A percentile compares a stretch with the other conserved stretches of the same genome.
Conservation (phyloP, 2,113 vertebrate species). For the Sakesphorus luctuosus region DNA sequence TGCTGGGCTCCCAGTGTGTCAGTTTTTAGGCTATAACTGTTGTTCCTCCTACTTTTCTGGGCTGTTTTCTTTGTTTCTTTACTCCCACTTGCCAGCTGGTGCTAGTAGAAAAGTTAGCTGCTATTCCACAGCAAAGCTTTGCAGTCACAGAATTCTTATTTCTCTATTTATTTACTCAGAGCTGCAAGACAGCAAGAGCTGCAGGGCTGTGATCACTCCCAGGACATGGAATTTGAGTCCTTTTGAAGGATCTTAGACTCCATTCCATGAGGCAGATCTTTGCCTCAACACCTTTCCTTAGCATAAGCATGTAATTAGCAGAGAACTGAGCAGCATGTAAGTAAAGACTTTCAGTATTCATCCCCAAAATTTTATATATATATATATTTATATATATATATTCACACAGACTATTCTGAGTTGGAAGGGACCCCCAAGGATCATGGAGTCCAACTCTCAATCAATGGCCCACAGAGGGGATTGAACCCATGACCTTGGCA, state of each 20-base stretch:
- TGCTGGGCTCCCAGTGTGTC: not conserved
- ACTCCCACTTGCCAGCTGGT: slow-evolving; percentile 48
- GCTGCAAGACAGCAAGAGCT: not conserved
- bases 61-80: slow-evolving; percentile 42
- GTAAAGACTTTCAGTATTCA: not conserved
- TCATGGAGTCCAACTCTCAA: too few relatives aligned
- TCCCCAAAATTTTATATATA: not conserved
- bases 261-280: not conserved
- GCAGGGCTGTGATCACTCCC: not conserved
- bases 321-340: not conserved
- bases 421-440: too few relatives aligned
- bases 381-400: too few relatives aligned
- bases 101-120: slow-evolving; percentile 2
- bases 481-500: too few relatives aligned
- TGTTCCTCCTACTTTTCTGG: slow-evolving; percentile 36
- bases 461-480: too few relatives aligned
- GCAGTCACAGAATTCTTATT: not conserved
- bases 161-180: not conserved
- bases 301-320: not conserved
- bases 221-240: not conserved
- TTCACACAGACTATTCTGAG: too few relatives aligned
- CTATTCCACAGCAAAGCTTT: not conserved
- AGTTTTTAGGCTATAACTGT: slow-evolving; percentile 12
- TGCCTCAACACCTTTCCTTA: not conserved
- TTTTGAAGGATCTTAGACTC: not conserved